Base-by-base conservation (phyloP, 1,140 invertebrate genomes). In the Drosophila rufa region DNA sequence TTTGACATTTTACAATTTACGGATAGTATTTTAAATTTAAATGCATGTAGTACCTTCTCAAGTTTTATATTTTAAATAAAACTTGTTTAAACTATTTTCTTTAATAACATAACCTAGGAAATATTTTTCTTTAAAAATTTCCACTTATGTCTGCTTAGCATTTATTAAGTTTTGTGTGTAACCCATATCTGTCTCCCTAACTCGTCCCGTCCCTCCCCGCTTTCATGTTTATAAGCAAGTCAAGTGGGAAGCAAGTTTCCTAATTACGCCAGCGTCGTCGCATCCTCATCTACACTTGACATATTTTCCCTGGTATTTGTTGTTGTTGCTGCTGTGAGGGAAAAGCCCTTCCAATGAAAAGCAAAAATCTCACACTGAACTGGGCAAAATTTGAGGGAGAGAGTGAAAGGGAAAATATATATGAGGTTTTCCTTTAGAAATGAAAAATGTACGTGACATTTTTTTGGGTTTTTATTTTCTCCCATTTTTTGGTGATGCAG, bases 191-290 rank as follows among this genome's bases (percentile, higher is more conserved):
- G 2, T 19, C 11, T 22, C 19, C 4, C 12, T 25, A 56, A 14
- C 19, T 22, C 4, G 51, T 38, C 17, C 1, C 36, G n/a, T 19
- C 53, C 30, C 47, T 19, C 53, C 30, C 47, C 27, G 7, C 25
- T 56, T n/a, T 27, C 40, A 17, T 46, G 42, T 56, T 78, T 47
- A 53, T 64, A 78, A 85, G 69, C 75, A 76, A 85, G 82, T 85
- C 82, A 87, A 85, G 82, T 85, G 75, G 75, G 83, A 66, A 50
- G 83, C 82, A 87, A 85, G 82, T 87, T 82, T 87, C 83, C 82
- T 87, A 85, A 85, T 85, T 85, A 85, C 79, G 65, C 64, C 67
- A 82, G 58, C 75, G 82, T 62, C 43, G 40, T 59, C 64, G 64
- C 80, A 65, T 73, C 79, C 78, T 85, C 73, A 68, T 43, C 73